Percentiles rank a stretch among this genome's conserved stretches.
These are phyloP conservation scores for Atlantisia rogersi DNA, from an alignment of 2,113 vertebrate species.

Conservation along the genomic window DNA sequence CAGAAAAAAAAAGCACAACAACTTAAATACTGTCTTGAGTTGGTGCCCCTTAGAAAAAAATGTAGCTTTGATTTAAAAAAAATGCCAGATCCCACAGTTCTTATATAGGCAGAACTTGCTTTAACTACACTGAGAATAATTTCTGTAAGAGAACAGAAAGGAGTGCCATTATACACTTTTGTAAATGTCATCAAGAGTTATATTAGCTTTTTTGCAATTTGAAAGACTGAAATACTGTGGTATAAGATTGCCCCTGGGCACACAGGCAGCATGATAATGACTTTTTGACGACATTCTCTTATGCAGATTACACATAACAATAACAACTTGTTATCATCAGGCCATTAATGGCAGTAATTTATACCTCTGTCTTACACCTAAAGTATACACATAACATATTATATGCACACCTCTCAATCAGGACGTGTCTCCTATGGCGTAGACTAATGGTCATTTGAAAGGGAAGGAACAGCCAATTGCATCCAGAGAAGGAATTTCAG, in stretches of 20 bases:
- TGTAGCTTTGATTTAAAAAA: not conserved
- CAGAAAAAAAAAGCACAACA: not conserved
- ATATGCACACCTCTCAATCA: not conserved
- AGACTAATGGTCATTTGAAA: not conserved
- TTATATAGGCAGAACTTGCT: not conserved
- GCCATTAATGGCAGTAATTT: slow-evolving; percentile 39
- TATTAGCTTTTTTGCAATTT: slow-evolving; percentile 51
- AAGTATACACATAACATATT: not conserved
- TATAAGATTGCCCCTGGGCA: slow-evolving; percentile 38
- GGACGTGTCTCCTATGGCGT: not conserved
- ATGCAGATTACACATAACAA: slow-evolving; percentile 58
- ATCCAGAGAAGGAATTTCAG: not conserved
- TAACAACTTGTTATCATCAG: slow-evolving; percentile 47
- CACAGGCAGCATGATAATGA: slow-evolving; percentile 30
- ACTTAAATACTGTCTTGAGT: slow-evolving; percentile 34
- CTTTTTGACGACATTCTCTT: slow-evolving; percentile 23
- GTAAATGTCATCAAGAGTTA: slow-evolving; percentile 53
- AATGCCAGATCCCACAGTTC: not conserved
- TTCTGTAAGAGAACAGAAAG: slow-evolving; percentile 7
- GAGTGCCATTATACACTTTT: slow-evolving; percentile 23
- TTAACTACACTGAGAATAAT: slow-evolving; percentile 16
- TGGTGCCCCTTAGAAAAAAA: not conserved
- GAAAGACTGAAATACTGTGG: slow-evolving; percentile 26
- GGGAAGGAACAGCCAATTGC: not conserved
- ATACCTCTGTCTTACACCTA: not conserved